These are phyloP conservation scores for Brachyrhaphis roseni DNA, from an alignment of 2,797 vertebrate species.

Conservation along the genomic window DNA sequence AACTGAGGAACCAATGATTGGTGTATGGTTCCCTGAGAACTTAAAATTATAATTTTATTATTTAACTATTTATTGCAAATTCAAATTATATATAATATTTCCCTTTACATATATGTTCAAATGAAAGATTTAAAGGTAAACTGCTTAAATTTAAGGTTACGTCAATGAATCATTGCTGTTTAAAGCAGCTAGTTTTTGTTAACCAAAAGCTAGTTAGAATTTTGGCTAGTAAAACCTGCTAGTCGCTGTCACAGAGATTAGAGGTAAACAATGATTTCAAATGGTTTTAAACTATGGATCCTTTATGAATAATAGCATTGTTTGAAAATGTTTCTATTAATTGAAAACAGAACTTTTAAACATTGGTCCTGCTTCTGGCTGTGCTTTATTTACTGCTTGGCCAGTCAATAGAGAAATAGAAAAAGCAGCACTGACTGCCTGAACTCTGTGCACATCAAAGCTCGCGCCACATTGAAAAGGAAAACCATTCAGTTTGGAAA, in stretches of 20 bases:
- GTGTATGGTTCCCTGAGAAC: background rate
- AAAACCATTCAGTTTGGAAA: background rate
- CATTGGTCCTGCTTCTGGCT: background rate
- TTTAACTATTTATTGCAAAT: background rate
- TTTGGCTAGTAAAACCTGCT: no score
- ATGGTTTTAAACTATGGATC: background rate
- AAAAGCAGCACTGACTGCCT: background rate
- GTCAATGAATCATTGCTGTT: background rate
- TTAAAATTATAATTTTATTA: background rate
- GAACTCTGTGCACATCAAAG: background rate
- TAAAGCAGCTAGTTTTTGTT: background rate
- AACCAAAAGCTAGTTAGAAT: no score
- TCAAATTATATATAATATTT: background rate
- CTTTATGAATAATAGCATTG: background rate
- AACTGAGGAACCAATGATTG: background rate
- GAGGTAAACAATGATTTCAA: background rate
- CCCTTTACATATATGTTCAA: background rate
- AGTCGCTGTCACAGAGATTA: background rate
- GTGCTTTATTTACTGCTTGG: background rate
- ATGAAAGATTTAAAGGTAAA: background rate
- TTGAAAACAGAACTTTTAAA: background rate
- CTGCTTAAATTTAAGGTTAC: background rate
- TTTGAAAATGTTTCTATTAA: background rate
- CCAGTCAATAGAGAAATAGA: background rate
- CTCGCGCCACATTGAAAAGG: background rate